phyloP scores from a whole-genome alignment of 2,113 vertebrate genomes.

The Gymnorhina tibicen region DNA sequence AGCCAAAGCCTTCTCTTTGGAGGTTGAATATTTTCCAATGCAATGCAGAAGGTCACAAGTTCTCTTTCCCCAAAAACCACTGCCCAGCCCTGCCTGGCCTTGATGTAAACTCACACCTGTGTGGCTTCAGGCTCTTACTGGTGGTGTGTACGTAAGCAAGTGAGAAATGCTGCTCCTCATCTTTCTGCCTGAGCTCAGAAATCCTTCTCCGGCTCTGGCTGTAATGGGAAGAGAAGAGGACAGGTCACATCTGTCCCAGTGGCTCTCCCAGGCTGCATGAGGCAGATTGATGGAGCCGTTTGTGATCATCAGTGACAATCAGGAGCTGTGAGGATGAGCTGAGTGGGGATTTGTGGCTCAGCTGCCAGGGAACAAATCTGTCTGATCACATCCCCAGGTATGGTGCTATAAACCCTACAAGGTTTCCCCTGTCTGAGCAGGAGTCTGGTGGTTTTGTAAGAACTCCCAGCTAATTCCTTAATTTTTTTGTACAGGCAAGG shows the following conservation, averaged over 20 bases:
- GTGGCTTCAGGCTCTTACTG: neutral
- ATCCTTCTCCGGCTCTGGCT: neutral
- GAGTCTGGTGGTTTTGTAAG: neutral
- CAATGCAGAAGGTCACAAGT: neutral
- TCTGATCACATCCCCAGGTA: neutral
- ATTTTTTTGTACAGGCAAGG: neutral
- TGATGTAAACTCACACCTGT: neutral
- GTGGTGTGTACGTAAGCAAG: neutral
- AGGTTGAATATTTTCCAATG: neutral
- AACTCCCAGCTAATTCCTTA: neutral
- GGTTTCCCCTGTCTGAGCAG: neutral
- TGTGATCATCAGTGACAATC: slow-evolving; percentile 11
- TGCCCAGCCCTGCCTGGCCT: neutral
- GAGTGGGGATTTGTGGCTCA: neutral
- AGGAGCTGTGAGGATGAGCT: neutral
- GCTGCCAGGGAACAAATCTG: neutral
- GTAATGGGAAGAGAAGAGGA: neutral
- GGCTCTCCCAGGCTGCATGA: neutral
- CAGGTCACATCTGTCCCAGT: neutral
- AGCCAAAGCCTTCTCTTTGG: neutral
- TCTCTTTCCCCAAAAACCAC: neutral
- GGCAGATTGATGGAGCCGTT: neutral
- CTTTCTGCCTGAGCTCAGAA: neutral
- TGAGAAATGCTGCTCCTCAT: neutral
- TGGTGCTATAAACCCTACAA: neutral